Conservation (phyloP, 2,888 invertebrate species). For the Pilophorus perplexus region DNA sequence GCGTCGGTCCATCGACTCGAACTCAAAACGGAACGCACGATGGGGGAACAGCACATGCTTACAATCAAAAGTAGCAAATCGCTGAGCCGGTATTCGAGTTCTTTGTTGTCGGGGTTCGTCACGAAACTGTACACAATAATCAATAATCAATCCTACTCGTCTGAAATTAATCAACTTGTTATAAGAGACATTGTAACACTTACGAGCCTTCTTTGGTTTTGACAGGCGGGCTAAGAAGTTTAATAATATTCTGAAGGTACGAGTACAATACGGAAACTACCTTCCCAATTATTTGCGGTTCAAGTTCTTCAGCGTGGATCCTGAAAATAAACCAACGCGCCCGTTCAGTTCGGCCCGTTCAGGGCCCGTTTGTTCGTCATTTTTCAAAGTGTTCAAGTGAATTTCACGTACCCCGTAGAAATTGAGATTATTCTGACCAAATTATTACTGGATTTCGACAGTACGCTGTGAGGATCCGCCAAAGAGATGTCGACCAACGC, state of each 20-base stretch:
- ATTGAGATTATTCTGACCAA: slow-evolving; percentile 59
- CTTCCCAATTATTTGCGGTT: slow-evolving; percentile 55
- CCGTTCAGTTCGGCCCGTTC: too few relatives aligned
- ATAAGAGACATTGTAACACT: slow-evolving; percentile 1
- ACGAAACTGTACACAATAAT: slow-evolving; percentile 30
- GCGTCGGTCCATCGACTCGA: slow-evolving; percentile 45
- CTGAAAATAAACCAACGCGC: slow-evolving; percentile 51
- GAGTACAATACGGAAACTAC: slow-evolving; percentile 55
- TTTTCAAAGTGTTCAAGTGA: too few relatives aligned
- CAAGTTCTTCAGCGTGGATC: slow-evolving; percentile 56
- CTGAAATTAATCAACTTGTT: background rate
- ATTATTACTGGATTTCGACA: slow-evolving; percentile 57
- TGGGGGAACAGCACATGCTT: slow-evolving; percentile 44
- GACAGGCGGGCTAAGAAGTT: slow-evolving; percentile 37
- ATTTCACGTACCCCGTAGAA: slow-evolving; percentile 57
- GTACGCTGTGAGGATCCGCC: slow-evolving; percentile 47
- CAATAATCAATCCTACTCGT: background rate
- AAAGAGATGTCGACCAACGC: slow-evolving; percentile 54
- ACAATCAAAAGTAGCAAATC: slow-evolving; percentile 42
- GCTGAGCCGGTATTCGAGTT: slow-evolving; percentile 43
- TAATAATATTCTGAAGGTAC: slow-evolving; percentile 45
- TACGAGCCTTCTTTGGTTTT: slow-evolving; percentile 32
- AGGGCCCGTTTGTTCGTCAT: too few relatives aligned
- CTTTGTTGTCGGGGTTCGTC: slow-evolving; percentile 38
- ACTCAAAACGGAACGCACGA: slow-evolving; percentile 43